These are phyloP conservation scores for Urocynchramus pylzowi DNA, from an alignment of 2,113 vertebrate species.

Conservation along the genomic window DNA sequence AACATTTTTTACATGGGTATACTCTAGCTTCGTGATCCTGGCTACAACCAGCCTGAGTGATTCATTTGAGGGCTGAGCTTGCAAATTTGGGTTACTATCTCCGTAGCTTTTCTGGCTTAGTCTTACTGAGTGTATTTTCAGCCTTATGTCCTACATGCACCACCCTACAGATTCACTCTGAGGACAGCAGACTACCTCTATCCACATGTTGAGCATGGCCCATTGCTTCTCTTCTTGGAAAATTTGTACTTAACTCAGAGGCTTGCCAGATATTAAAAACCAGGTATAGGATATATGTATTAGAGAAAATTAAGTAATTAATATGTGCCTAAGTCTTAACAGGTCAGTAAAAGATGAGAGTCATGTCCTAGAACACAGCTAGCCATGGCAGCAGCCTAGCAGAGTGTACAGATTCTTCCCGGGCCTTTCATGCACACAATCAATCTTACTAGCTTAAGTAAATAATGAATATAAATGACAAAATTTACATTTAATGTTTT, in stretches of 20 bases:
- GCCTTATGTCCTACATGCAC: background rate
- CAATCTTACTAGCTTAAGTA: background rate
- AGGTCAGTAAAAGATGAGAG: background rate
- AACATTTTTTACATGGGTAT: background rate
- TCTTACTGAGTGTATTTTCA: background rate
- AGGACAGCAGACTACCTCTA: background rate
- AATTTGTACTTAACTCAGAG: background rate
- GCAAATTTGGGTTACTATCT: background rate
- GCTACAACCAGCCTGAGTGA: background rate
- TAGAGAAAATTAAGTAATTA: background rate
- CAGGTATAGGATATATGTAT: background rate
- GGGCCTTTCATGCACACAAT: background rate
- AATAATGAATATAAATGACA: background rate
- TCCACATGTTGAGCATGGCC: background rate
- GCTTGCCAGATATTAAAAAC: background rate
- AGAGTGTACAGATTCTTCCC: background rate
- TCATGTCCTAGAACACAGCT: background rate
- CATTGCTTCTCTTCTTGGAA: background rate
- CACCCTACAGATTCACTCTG: background rate
- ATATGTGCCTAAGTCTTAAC: background rate
- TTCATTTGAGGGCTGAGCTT: background rate
- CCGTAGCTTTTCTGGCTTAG: background rate
- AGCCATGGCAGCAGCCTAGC: background rate
- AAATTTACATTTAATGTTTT: background rate
- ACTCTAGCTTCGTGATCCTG: background rate